These are phyloP conservation scores for Campylomormyrus tamandua DNA, from an alignment of 2,113 vertebrate genomes.

Conservation along the genomic window DNA sequence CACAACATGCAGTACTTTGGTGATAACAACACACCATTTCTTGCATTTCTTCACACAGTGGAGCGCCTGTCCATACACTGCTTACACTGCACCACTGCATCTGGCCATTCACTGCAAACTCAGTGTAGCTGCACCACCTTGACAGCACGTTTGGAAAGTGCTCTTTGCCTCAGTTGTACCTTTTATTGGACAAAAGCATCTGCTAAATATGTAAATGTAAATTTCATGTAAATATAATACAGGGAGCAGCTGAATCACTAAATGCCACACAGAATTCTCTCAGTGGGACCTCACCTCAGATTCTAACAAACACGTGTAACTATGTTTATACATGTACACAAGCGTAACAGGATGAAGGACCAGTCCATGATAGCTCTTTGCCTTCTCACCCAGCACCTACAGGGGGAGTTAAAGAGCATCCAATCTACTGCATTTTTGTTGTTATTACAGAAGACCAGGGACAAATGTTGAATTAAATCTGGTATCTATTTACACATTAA, in stretches of 20 bases:
- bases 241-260: not conserved
- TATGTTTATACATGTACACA: not conserved
- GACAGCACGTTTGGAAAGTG: not conserved
- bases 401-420: slow-evolving; percentile 5
- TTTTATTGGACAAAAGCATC: not conserved
- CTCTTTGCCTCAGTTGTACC: not conserved
- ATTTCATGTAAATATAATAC: not conserved
- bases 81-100: not conserved
- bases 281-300: not conserved
- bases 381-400: not conserved
- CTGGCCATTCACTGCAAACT: not conserved
- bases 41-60: not conserved
- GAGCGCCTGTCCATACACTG: not conserved
- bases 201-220: not conserved
- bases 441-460: not conserved
- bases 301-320: not conserved
- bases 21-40: not conserved
- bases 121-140: not conserved
- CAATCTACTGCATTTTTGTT: not conserved
- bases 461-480: not conserved
- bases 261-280: not conserved
- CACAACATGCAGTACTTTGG: not conserved
- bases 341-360: not conserved
- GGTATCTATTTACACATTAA: not conserved
- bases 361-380: not conserved